Evolutionary conservation across 1,140 invertebrate species (phyloP), one percentile per base, ranked within the genome.

Genomic region (Andrena cerasifolii): DNA sequence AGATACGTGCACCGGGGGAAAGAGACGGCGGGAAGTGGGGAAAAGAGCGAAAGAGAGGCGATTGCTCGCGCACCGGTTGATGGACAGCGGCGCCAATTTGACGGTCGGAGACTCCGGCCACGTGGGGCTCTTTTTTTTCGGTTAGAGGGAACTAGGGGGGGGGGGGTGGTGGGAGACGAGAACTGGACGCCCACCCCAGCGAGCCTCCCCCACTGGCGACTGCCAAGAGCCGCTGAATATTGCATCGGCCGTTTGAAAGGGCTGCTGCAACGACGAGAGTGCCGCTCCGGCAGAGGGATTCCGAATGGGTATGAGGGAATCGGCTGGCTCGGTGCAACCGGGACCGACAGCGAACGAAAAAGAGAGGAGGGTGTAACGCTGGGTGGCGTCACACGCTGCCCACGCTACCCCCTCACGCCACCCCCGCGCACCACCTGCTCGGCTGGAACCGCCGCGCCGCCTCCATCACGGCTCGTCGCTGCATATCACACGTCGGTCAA

Each of bases 11-110:
- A 78, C 18, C 54, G 71, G 65, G 75, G 78, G 49, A 86, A 33
- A 62, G 62, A 74, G 49, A 71, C 63, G 45, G 49, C 36, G 72
- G 63, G 53, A 53, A 65, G 74, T 81, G 82, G 49, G 72, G 61
- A 78, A 72, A 61, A 40, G 71, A 68, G 80, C 16, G 61, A 78
- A 80, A 85, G 84, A 83, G 84, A 67, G 66, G 56, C 56, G 79
- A 84, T 84, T 77, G 83, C 80, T 81, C 81, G 81, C 87, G 86
- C 89, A 88, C 87, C 89, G 86, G 85, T 89, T 92, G 92, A 92
- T 92, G 91, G 91, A 91, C 91, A 92, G 90, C 91, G 91, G 91
- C 91, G 91, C 91, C 91, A 91, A 92, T 92, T 92, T 92, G 91
- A 91, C 90, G 91, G 86, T 92, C 87, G 84, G 88, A 88, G 86